Evolutionary conservation across 1,140 invertebrate genomes (phyloP).

Genomic region (Belonocnema kinseyi): DNA sequence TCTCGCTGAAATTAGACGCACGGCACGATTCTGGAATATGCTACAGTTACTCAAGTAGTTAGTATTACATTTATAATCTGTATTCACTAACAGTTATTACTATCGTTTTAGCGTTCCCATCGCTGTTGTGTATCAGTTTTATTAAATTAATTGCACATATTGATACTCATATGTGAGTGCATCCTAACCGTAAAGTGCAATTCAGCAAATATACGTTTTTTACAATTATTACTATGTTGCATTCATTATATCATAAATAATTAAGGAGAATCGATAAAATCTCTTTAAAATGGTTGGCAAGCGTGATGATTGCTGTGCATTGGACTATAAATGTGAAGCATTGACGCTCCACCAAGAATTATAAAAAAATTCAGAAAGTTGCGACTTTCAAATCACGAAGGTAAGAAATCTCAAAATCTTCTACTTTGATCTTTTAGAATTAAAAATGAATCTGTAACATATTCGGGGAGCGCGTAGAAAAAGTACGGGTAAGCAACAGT

Average conservation of each 20-base stretch:
- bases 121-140: too few species aligned
- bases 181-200: constrained; percentile 41
- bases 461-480: too few species aligned
- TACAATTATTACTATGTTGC: neutral
- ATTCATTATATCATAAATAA: neutral
- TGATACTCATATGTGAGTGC: constrained; percentile 37
- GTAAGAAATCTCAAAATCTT: too few species aligned
- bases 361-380: too few species aligned
- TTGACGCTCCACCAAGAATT: too few species aligned
- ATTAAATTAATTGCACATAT: neutral
- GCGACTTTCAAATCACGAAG: too few species aligned
- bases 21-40: constrained; percentile 13
- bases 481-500: too few species aligned
- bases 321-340: too few species aligned
- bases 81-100: constrained; percentile 31
- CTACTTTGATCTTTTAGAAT: too few species aligned
- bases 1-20: too few species aligned
- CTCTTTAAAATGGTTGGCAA: neutral
- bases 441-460: too few species aligned
- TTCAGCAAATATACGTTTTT: constrained; percentile 47
- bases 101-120: neutral
- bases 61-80: neutral
- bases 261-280: neutral
- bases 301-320: too few species aligned
- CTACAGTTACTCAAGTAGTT: neutral